These are phyloP conservation scores for Aphrophora alni DNA, from an alignment of 2,888 invertebrate species.

Conservation along the genomic window DNA sequence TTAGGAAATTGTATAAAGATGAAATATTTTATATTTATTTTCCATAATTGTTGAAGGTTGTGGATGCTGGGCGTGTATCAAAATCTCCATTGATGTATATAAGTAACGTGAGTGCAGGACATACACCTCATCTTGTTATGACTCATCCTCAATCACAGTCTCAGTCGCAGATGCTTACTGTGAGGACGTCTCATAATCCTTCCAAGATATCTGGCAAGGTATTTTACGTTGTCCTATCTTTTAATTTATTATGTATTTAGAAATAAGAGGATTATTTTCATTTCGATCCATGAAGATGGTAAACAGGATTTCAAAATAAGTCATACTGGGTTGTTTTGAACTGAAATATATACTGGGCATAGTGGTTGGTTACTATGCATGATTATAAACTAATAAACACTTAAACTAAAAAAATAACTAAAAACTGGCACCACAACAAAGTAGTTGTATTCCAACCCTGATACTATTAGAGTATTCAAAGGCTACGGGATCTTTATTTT, in stretches of 20 bases:
- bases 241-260: constrained; percentile 15
- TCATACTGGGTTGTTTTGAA: too few relatives aligned
- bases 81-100: constrained; percentile 27
- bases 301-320: too few relatives aligned
- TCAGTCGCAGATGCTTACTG: constrained; percentile 40
- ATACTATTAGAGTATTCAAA: too few relatives aligned
- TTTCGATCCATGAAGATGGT: neutral
- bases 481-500: too few relatives aligned
- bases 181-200: constrained; percentile 43
- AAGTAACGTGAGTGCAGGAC: neutral
- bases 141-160: constrained; percentile 15
- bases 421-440: too few relatives aligned
- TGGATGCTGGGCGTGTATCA: constrained; percentile 37
- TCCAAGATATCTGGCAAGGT: constrained; percentile 33
- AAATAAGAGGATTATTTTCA: neutral
- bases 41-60: constrained; percentile 27
- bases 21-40: neutral
- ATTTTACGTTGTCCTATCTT: constrained; percentile 14
- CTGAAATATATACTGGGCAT: too few relatives aligned
- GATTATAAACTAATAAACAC: too few relatives aligned
- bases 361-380: too few relatives aligned
- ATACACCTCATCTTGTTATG: constrained; percentile 42
- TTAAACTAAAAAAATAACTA: too few relatives aligned
- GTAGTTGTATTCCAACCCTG: too few relatives aligned
- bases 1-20: neutral